Percentiles rank a stretch among this genome's conserved stretches.
Conservation (phyloP, 2,888 invertebrate species). For the Lasioglossum calceatum region DNA sequence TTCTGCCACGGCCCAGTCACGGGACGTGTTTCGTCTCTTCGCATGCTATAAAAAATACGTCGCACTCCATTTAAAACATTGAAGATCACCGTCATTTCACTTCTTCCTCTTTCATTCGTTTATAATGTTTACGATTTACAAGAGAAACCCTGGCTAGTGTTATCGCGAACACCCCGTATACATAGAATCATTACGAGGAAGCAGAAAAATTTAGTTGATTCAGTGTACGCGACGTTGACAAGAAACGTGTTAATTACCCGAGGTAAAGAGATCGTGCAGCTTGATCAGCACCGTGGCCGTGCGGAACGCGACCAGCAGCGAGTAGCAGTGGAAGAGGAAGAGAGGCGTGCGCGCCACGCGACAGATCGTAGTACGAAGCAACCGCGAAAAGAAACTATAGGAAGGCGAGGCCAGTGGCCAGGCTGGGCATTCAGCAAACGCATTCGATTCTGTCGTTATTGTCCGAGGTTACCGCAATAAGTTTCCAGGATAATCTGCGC, state of each 20-base stretch:
- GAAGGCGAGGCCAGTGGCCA: slow-evolving; percentile 61
- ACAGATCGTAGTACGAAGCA: slow-evolving; percentile 23
- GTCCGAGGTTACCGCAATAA: slow-evolving; percentile 81
- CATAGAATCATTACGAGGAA: neutral
- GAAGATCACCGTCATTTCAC: no score
- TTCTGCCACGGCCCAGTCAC: no score
- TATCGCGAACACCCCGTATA: no score
- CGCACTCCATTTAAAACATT: no score
- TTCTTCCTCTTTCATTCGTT: no score
- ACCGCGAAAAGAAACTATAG: slow-evolving; percentile 22
- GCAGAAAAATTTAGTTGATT: neutral
- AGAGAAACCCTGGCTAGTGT: no score
- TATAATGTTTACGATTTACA: no score
- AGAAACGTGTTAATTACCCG: neutral
- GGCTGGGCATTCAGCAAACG: slow-evolving; percentile 49
- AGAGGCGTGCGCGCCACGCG: slow-evolving; percentile 34
- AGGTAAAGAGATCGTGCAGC: neutral
- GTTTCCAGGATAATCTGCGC: slow-evolving; percentile 80
- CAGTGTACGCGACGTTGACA: neutral
- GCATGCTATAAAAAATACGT: no score
- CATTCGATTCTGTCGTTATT: slow-evolving; percentile 80
- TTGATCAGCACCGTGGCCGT: neutral
- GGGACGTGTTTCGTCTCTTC: no score
- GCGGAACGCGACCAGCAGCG: neutral
- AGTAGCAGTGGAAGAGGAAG: neutral